Evolutionary conservation across 2,888 invertebrate genomes (phyloP).

Genomic region (Ganaspis brasiliensis): DNA sequence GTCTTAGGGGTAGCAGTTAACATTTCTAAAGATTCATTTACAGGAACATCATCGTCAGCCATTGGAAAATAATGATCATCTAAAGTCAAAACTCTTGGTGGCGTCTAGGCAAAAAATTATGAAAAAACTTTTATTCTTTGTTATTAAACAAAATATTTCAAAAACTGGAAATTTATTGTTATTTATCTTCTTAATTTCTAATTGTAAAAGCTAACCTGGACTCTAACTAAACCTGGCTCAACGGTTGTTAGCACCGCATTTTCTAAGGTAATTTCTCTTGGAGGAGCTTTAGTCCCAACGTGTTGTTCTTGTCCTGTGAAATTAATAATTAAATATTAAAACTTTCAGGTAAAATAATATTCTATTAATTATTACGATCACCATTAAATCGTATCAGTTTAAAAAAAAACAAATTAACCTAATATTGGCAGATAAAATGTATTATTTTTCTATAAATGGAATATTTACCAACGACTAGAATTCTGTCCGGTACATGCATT

Average conservation of each 20-base stretch:
- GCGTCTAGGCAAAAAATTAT: constrained; percentile 84
- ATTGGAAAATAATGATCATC: constrained; percentile 92
- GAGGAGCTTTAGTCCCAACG: constrained; percentile 89
- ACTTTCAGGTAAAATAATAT: no score
- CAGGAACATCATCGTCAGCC: constrained; percentile 82
- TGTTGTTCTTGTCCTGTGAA: constrained; percentile 83
- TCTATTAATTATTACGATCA: no score
- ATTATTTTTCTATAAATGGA: neutral
- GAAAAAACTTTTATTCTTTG: neutral
- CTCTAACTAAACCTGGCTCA: constrained; percentile 88
- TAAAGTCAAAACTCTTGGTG: constrained; percentile 93
- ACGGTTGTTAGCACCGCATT: constrained; percentile 88
- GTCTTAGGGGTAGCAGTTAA: constrained; percentile 63
- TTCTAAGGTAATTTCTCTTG: constrained; percentile 92
- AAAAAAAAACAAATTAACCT: constrained; percentile 4
- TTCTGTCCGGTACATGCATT: constrained; percentile 97
- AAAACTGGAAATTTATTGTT: no score
- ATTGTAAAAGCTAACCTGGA: constrained; percentile 80
- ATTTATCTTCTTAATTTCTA: no score
- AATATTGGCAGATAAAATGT: neutral
- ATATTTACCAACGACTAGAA: constrained; percentile 91
- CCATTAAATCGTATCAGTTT: no score
- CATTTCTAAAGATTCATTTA: constrained; percentile 62
- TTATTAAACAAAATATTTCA: no score
- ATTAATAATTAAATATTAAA: constrained; percentile 51